Base-by-base conservation (phyloP, 2,888 invertebrate genomes). In the Andrena haemorrhoa region DNA sequence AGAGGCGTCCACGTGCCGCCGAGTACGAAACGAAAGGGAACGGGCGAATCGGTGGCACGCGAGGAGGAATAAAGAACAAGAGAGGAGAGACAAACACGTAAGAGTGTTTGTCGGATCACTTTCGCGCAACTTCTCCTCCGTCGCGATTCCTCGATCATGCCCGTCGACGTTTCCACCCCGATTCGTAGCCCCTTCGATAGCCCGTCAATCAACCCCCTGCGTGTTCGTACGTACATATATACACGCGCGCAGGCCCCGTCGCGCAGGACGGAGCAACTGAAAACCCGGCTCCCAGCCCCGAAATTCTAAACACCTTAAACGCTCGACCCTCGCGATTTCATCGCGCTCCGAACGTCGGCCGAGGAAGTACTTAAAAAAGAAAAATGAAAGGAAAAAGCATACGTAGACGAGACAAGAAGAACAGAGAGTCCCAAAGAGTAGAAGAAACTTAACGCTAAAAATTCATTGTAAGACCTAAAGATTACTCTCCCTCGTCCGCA, bases 361-460 rank as follows among this genome's bases (percentile, higher is more conserved):
- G 31, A 20, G 60, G 72, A 75, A 53, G 47, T 78, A 74, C n/a
- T 61, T 78, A 75, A 35, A 41, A 41, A 41, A 23, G 4, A 2
- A 4, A 58, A 35, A 5, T 33, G 23, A 69, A 63, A 61, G 20
- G 51, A 5, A 16, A 58, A 20, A 23, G 10, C 16, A 26, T 51
- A 20, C 33, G 31, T 29, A 47, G 26, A 53, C 16, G 16, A 31
- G 47, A 75, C 47, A 66, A 35, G 2, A 23, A 33, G 60, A 41
- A 51, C 64, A 6, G 47, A 47, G 31, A 68, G 31, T 63, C 31
- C 33, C 61, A 49, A 66, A 72, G 16, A 72, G 65, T 79, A 69
- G 79, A 53, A 60, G 61, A 87, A 89, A 85, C 87, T 89, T 89
- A 89, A 89, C 79, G 65, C 88, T 89, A 87, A 82, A 61, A 31